Base-by-base conservation (phyloP, 2,797 vertebrate genomes). In the Furcifer pardalis region DNA sequence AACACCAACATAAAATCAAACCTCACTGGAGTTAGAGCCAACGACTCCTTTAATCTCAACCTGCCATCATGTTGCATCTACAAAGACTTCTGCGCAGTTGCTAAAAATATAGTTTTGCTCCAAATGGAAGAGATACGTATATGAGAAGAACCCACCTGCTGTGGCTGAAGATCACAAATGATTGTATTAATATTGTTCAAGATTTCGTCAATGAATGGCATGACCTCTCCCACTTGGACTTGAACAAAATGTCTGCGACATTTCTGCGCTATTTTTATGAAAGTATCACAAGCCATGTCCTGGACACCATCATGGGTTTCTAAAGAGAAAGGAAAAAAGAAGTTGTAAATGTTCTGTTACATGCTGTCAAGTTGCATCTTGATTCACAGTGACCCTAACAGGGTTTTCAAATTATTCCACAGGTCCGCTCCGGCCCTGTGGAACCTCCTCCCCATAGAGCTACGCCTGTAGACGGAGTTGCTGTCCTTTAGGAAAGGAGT, bases 171-270 rank as follows among this genome's bases (percentile, higher is more conserved):
- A 95, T 99, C 98, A 93, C 99, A 99, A 93, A 99, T 99, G 92
- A 99, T 99, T 86, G 98, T 99, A 96, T 99, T 99, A 90, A 99
- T 99, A 89, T 99, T 99, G 95, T 98, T 99, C 90, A 99, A 96
- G 93, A 99, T 99, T 91, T 99, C 99, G 63, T 99, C 99, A 46
- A 99, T 99, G 92, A 99, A 99, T 9, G 99, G 99, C 99, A 99
- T 99, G 86, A 99, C 99, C 94, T 99, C 99, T 84, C 99, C 99
- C 92, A 99, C 98, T 86, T 99, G 98, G 86, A 99, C 98, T 93
- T 99, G 99, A 93, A 99, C 98, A 6, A 99, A 99, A 90, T 99
- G 98, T 62, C 98, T 97, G 77, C 99, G 96, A 94, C 99, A 99
- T 94, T 99, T 99, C 49, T 99, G 99, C 68, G 99, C 99, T 62